Conservation (phyloP, 2,888 invertebrate species). For the Galerucella nymphaeae region DNA sequence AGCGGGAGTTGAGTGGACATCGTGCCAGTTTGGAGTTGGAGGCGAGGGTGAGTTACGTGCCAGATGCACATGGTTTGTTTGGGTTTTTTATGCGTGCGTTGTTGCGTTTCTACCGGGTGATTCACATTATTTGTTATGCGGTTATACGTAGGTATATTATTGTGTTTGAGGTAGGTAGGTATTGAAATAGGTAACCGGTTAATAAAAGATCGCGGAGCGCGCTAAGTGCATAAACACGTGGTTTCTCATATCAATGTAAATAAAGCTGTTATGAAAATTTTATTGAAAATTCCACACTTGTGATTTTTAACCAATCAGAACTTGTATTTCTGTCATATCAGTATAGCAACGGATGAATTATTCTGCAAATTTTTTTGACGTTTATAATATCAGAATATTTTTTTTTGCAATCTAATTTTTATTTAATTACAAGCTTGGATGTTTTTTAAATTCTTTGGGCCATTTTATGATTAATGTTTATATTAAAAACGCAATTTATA, state of each 20-base stretch:
- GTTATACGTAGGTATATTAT: slow-evolving; percentile 9
- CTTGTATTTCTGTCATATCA: too few relatives aligned
- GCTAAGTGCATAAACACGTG: slow-evolving; percentile 23
- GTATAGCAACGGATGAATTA: too few relatives aligned
- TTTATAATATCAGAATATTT: too few relatives aligned
- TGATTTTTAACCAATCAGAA: too few relatives aligned
- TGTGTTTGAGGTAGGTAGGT: slow-evolving; percentile 18
- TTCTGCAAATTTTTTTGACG: too few relatives aligned
- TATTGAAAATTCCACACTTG: too few relatives aligned
- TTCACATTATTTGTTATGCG: slow-evolving; percentile 18
- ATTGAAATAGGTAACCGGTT: slow-evolving; percentile 5
- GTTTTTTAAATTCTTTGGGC: too few relatives aligned
- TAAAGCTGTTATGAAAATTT: not conserved
- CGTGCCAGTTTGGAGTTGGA: slow-evolving; percentile 43
- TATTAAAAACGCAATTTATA: too few relatives aligned
- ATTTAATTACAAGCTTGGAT: too few relatives aligned
- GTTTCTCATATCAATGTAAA: slow-evolving; percentile 7
- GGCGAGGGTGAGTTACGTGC: slow-evolving; percentile 39
- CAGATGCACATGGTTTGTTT: slow-evolving; percentile 40
- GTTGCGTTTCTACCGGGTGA: slow-evolving; percentile 39
- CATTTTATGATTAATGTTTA: too few relatives aligned
- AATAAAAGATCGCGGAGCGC: not conserved
- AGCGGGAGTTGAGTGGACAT: slow-evolving; percentile 44
- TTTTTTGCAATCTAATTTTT: too few relatives aligned
- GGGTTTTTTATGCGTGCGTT: slow-evolving; percentile 39